Evolutionary conservation across 1,140 invertebrate genomes (phyloP), one percentile per base, ranked within the genome.

Genomic region (Galendromus occidentalis): DNA sequence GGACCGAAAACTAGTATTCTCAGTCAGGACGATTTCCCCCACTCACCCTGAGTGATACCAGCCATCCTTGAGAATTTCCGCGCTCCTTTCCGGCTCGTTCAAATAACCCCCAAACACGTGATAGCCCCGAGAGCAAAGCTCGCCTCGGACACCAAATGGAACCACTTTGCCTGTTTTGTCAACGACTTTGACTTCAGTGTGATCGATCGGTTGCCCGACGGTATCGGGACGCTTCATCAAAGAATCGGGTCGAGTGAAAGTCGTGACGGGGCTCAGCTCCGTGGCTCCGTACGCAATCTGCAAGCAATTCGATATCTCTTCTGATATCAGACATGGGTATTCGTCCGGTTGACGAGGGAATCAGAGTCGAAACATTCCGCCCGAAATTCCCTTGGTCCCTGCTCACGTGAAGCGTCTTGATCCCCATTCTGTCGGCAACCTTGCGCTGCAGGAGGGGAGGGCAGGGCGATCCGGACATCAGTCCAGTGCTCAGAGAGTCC

Each of bases 21-120:
- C n/a, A n/a, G n/a, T n/a, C n/a, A n/a, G n/a, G n/a, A n/a, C n/a
- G n/a, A n/a, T n/a, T n/a, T n/a, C n/a, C n/a, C n/a, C 9, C 33
- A 41, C 73, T 79, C 79, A 89, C 87, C 91, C 93, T n/a, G 90
- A 93, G 71, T 82, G 82, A 7, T 94, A 79, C 94, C 94, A 97
- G 42, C 87, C 86, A 5, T 76, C 65, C 9, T 77, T 79, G 1
- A 94, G 78, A 0, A 80, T 81, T 69, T 87, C 82, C 28, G 76
- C 80, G 0, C 91, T 97, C 76, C 85, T 90, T 41, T 82, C 81
- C 4, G 82, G 79, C 71, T 96, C 89, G 5, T 81, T 78, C 83
- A 85, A 93, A 74, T 97, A 98, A n/a, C 82, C 81, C 44, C 86
- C 72, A 87, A 96, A 94, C 2, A 77, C 83, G 28, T 72, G 73